Evolutionary conservation across 64 coral and sea anemone species (phyloP).

Genomic region (Stichodactyla mertensii): DNA sequence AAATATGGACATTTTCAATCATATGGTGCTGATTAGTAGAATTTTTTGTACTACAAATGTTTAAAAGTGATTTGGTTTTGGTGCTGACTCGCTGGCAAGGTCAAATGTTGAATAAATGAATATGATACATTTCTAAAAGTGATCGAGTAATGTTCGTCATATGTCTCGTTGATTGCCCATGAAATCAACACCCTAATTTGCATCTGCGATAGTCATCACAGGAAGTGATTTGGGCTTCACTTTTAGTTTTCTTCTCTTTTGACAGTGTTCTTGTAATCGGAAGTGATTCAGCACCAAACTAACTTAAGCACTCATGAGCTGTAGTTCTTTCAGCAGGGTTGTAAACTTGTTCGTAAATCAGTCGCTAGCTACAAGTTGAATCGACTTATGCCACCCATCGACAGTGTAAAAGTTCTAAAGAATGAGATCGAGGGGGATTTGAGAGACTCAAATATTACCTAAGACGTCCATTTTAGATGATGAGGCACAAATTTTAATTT

Average conservation of each 20-base stretch:
- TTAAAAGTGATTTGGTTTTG: no score
- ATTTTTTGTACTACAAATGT: no score
- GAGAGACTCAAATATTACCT: no score
- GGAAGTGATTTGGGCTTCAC: not conserved
- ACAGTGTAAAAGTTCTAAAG: no score
- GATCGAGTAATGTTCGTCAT: not conserved
- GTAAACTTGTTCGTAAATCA: not conserved
- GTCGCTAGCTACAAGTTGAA: not conserved
- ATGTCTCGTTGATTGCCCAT: not conserved
- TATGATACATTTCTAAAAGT: not conserved
- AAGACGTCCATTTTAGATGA: no score
- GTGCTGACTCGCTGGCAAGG: not conserved
- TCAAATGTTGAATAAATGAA: not conserved
- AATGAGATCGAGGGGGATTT: no score
- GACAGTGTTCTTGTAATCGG: not conserved
- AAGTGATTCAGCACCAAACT: not conserved
- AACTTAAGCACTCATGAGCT: not conserved
- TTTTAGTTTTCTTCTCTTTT: not conserved
- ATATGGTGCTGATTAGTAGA: no score
- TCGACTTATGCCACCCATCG: not conserved
- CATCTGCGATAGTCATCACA: not conserved
- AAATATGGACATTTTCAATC: no score
- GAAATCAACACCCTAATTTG: not conserved
- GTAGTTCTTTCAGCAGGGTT: not conserved
- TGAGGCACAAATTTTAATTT: no score